Evolutionary conservation across 2,888 invertebrate genomes (phyloP), one percentile per base, ranked within the genome.

Genomic region (Caenorhabditis parvicauda): DNA sequence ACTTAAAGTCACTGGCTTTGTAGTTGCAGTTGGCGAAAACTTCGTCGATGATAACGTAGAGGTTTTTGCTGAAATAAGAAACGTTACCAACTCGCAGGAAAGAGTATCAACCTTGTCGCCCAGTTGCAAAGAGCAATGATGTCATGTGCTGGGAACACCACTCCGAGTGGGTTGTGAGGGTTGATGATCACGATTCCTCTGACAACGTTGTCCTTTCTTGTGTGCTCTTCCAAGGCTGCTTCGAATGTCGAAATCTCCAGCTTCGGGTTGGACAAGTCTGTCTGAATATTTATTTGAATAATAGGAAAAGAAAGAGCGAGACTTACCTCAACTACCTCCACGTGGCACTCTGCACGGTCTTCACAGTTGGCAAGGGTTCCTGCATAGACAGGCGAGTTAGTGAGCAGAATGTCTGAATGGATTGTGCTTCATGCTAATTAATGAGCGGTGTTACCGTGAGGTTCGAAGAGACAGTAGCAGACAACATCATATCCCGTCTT

Each of bases 131-230:
- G 51, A 17, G 56, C 61, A 2, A 70, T 50, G n/a, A 81, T 56
- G 25, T 79, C 55, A 38, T 70, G 50, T 32, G 68, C 53, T 2
- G 68, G 62, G 51, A 76, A 76, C 7, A 75, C 69, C 35, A 70
- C 67, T 14, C 81, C 81, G 3, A 76, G 59, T 3, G 81, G 81
- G 51, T 81, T 81, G 61, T 76, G 70, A 1, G 81, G 81, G 49
- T 79, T 81, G 44, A 79, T 67, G 6, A 81, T 42, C 17, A 79
- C 48, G 9, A 81, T 57, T 39, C 72, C 80, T 7, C 68, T 54
- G 4, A 81, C 76, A 2, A 41, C 51, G 44, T 74, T 64, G 6
- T 77, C 27, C 29, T 28, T 27, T 1, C 28, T 43, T 6, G 28
- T 28, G 2, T 17, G 7, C 29, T 52, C 3, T 7, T 24, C 42